Percentiles rank a stretch among this genome's conserved stretches.
Evolutionary conservation across 2,113 vertebrate species (phyloP).

Genomic region (Columba janthina): DNA sequence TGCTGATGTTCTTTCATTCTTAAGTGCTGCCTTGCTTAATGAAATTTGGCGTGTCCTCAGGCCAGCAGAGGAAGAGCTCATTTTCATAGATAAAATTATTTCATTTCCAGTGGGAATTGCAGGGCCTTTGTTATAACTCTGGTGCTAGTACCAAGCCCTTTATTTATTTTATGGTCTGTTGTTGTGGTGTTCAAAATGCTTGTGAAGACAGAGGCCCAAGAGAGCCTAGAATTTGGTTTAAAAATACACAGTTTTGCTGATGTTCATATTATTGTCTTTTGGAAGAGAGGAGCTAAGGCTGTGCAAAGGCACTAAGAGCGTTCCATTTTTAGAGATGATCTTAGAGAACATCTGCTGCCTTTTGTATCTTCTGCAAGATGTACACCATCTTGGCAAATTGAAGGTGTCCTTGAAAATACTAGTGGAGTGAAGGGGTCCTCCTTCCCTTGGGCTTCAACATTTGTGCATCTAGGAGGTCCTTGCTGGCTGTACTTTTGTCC

Average conservation of each 20-base stretch:
- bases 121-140: conserved; percentile 25
- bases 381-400: background rate
- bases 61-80: conserved; percentile 25
- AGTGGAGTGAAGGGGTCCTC: background rate
- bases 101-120: conserved; percentile 16
- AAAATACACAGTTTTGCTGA: conserved; percentile 1
- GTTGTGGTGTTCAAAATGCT: conserved; percentile 39
- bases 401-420: background rate
- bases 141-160: background rate
- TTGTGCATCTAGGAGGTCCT: background rate
- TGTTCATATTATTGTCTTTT: background rate
- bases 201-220: background rate
- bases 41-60: conserved; percentile 19
- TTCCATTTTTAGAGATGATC: background rate
- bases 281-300: background rate
- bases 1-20: conserved; percentile 21
- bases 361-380: background rate
- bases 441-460: background rate
- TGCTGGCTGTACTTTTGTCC: background rate
- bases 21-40: conserved; percentile 38
- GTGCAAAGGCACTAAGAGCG: background rate
- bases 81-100: conserved; percentile 34
- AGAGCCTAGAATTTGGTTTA: background rate
- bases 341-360: background rate
- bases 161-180: conserved; percentile 44